Evolutionary conservation across 2,888 invertebrate species (phyloP).

Genomic region (Tenthredo distinguenda): DNA sequence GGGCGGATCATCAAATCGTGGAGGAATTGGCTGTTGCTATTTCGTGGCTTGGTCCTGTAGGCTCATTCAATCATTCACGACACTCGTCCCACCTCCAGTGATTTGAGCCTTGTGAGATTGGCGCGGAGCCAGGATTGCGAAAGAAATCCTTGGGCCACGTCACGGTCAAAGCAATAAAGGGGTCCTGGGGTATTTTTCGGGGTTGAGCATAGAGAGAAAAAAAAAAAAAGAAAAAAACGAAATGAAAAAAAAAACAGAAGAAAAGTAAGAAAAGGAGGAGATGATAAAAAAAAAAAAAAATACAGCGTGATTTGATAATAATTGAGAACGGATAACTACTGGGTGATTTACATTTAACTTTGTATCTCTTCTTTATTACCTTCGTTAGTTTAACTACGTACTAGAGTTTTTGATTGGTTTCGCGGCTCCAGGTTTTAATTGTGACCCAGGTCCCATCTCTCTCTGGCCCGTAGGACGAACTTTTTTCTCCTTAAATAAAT

Average conservation of each 20-base stretch:
- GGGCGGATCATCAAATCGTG: background rate
- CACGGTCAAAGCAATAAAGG: slow-evolving; percentile 32
- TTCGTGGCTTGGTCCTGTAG: background rate
- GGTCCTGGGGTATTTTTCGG: background rate
- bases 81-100: slow-evolving; percentile 18
- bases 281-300: background rate
- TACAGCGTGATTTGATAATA: background rate
- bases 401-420: slow-evolving; percentile 25
- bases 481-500: background rate
- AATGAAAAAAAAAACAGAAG: background rate
- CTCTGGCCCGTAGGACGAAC: background rate
- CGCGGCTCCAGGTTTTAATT: slow-evolving; percentile 39
- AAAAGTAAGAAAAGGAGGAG: background rate
- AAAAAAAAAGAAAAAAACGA: too few relatives aligned
- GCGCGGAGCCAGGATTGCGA: slow-evolving; percentile 23
- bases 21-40: slow-evolving; percentile 38
- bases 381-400: slow-evolving; percentile 48
- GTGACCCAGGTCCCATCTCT: background rate
- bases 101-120: slow-evolving; percentile 29
- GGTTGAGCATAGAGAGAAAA: background rate
- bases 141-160: slow-evolving; percentile 11
- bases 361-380: slow-evolving; percentile 31
- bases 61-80: slow-evolving; percentile 46
- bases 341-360: slow-evolving; percentile 47
- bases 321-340: slow-evolving; percentile 16